Base-by-base conservation (phyloP, 2,797 vertebrate genomes). In the Centroberyx gerrardi region DNA sequence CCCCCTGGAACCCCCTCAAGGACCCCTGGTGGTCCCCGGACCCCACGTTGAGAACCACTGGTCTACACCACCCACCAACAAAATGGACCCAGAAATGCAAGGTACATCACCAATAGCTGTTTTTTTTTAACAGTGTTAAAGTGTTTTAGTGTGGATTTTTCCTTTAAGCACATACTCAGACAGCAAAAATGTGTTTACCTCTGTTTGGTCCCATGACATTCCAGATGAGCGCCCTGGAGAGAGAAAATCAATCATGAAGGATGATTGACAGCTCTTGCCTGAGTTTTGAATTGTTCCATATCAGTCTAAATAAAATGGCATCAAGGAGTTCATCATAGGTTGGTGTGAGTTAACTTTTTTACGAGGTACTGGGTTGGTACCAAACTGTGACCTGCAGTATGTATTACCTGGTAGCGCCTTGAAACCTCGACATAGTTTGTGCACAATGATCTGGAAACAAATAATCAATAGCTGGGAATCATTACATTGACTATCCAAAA, bases 151-250 rank as follows among this genome's bases (percentile, higher is more conserved):
- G 3, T 40, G 38, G 38, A 13, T 17, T 33, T 8, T 0, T 22
- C 5, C 4, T 10, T 9, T 27, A 18, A 8, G 4, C 49, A 7
- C 0, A 52, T 0, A 10, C 51, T 28, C 9, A 22, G 8, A 22
- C 2, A 6, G 13, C 27, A 14, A 31, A 51, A 62, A 60, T 1
- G 18, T 31, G 0, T 40, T n/a, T 93, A 94, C 94, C 92, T 88
- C 28, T 68, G 10, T 0, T 29, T 13, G 31, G 74, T 85, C 8
- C 80, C 77, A 6, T 78, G 81, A 28, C 94, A 95, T 63, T 92
- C 84, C 4, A 94, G 42, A 51, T 92, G 81, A 66, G 55, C 54
- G 0, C 3, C 31, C 94, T 95, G 74, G 18, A 76, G 15, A 68
- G 78, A 72, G 44, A 63, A 76, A 75, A 48, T 1, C 0, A 72